phyloP scores from a whole-genome alignment of 2,113 vertebrate genomes.

The Pseudolaguvia tuberculata region DNA sequence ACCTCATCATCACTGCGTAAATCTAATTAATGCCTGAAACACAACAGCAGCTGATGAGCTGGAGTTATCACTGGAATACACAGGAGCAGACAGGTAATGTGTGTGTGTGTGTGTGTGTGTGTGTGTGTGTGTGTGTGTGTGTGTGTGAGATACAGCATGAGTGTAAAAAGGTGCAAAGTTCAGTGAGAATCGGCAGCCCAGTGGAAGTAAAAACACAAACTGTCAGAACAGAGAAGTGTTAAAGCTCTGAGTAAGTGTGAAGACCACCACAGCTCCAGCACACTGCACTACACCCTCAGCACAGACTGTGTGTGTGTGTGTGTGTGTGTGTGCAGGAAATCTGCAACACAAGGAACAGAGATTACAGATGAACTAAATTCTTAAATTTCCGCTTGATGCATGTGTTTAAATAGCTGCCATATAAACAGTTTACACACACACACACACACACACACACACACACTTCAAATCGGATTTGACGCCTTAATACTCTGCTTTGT shows the following conservation, averaged over 20 bases:
- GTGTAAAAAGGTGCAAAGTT: conserved; percentile 5
- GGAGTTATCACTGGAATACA: background rate
- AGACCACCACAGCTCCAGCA: background rate
- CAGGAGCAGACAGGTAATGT: background rate
- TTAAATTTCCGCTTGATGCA: background rate
- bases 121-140: background rate
- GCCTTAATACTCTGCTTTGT: background rate
- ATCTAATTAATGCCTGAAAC: background rate
- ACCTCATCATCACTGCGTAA: background rate
- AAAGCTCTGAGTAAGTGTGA: background rate
- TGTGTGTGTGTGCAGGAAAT: background rate
- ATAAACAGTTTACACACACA: background rate
- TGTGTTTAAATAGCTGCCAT: background rate
- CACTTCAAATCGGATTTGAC: conserved; percentile 4
- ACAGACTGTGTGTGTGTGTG: background rate
- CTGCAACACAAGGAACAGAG: background rate
- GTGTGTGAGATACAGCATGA: background rate
- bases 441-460: conserved; percentile 1
- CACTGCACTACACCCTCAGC: conserved; percentile 2
- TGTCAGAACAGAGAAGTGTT: background rate
- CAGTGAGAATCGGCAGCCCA: background rate
- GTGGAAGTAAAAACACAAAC: background rate
- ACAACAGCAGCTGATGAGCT: background rate
- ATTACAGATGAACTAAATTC: background rate
- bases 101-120: background rate